These are phyloP conservation scores for Danaus melanippus DNA, from an alignment of 1,140 invertebrate genomes.

Conservation along the genomic window DNA sequence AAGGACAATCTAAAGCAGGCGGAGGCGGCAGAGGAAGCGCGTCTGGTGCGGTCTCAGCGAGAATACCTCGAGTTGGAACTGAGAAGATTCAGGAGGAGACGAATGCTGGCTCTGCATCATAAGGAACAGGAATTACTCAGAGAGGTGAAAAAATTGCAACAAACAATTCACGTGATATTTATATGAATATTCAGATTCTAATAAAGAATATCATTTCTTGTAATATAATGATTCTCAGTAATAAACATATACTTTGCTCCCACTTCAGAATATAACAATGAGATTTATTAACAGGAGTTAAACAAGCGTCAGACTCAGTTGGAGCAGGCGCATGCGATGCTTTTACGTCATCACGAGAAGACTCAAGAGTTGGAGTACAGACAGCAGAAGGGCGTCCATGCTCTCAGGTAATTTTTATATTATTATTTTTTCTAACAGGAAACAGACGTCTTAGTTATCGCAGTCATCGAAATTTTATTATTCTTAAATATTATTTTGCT, in stretches of 20 bases:
- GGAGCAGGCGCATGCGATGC: slow-evolving; percentile 95
- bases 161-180: too few species aligned
- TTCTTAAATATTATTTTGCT: background rate
- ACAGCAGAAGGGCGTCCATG: slow-evolving; percentile 95
- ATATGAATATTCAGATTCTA: too few species aligned
- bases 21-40: slow-evolving; percentile 91
- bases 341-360: slow-evolving; percentile 95
- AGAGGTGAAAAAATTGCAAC: slow-evolving; percentile 75
- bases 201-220: too few species aligned
- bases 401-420: slow-evolving; percentile 70
- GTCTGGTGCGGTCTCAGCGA: slow-evolving; percentile 88
- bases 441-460: background rate
- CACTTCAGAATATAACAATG: too few species aligned
- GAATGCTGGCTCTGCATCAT: slow-evolving; percentile 88
- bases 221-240: too few species aligned
- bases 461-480: background rate
- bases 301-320: slow-evolving; percentile 95
- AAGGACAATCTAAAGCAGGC: slow-evolving; percentile 94
- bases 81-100: slow-evolving; percentile 92
- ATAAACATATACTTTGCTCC: too few species aligned
- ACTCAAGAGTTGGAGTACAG: slow-evolving; percentile 96
- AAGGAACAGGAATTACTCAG: slow-evolving; percentile 92
- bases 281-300: slow-evolving; percentile 79
- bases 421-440: too few species aligned
- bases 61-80: slow-evolving; percentile 95